These are phyloP conservation scores for Ganaspis sp. DNA, from an alignment of 1,140 invertebrate species.

Conservation along the genomic window DNA sequence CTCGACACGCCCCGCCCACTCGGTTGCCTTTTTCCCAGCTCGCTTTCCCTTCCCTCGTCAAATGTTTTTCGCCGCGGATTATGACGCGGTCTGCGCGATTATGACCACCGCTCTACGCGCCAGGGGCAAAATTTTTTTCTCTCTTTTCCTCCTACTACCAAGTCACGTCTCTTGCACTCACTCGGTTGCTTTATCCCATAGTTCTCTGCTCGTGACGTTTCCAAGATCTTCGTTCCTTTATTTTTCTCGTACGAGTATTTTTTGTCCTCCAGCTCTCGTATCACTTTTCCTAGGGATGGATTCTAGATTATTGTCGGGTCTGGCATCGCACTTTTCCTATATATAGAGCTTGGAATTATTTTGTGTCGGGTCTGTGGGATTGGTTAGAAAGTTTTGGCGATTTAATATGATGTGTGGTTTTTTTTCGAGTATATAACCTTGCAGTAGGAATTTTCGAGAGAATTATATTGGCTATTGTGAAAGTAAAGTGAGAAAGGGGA, in stretches of 20 bases:
- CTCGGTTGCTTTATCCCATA: constrained; percentile 37
- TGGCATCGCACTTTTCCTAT: too few relatives aligned
- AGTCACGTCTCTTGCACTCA: constrained; percentile 35
- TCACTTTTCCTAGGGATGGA: not conserved
- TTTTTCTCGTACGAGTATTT: constrained; percentile 33
- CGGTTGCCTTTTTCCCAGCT: constrained; percentile 66
- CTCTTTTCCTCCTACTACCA: constrained; percentile 35
- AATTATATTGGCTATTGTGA: not conserved
- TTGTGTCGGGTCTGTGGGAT: too few relatives aligned
- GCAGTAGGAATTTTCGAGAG: too few relatives aligned
- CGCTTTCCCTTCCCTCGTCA: constrained; percentile 64
- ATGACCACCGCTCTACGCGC: constrained; percentile 65
- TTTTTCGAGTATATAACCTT: too few relatives aligned
- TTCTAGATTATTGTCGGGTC: not conserved
- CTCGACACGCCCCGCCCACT: constrained; percentile 49
- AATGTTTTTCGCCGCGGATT: constrained; percentile 76
- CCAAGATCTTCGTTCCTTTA: constrained; percentile 37
- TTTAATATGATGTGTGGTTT: too few relatives aligned
- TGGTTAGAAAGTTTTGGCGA: too few relatives aligned
- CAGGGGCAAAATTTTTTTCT: constrained; percentile 37
- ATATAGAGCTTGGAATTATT: too few relatives aligned
- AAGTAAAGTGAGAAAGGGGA: not conserved
- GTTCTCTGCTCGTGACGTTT: constrained; percentile 42
- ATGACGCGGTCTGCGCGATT: constrained; percentile 77
- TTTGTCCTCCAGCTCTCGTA: too few relatives aligned